Base-by-base conservation (phyloP, 2,888 invertebrate genomes). In the Leptopilina myrica region DNA sequence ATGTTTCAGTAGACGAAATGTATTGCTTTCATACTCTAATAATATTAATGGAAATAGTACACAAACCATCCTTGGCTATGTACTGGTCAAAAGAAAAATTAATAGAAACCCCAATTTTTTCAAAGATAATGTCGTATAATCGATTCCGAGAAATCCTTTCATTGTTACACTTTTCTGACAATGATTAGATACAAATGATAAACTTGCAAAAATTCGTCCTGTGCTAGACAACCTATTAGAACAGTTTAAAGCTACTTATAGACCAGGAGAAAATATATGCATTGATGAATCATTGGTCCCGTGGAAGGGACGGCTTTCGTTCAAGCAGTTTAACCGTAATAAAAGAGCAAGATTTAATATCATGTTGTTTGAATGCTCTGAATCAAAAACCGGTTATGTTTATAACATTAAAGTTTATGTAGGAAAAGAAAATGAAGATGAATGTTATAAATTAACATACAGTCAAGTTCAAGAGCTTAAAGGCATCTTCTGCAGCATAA, bases 351-450 rank as follows among this genome's bases (percentile, higher is more conserved):
- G 59, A 5, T 59, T 59, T 15, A 15, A 15, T 1, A n/a, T 59
- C n/a, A 59, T 15, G n/a, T n/a, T 59, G n/a, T 59, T 59, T 12
- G 59, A 11, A 12, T 15, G 9, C 6, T 59, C 15, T n/a, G 59
- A 59, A 59, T 59, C 59, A 4, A 59, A 59, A 7, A 59, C 14
- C 4, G 59, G 15, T 6, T 59, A 59, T n/a, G n/a, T 59, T 15
- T 3, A 56, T 12, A 14, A n/a, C n/a, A 59, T 59, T 59, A 15
- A 59, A 59, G n/a, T 7, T 6, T 59, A 59, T 59, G 59, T 56
- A 12, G 56, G 56, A 11, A 79, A 69, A 79, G 69, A 77, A 59
- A 26, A 26, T 77, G 69, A 77, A 26, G 26, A 26, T 26, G 26
- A 26, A 26, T 26, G 26, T 26, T 26, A 26, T 26, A 26, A 26